Conservation (phyloP, 2,888 invertebrate species). For the Smittia aterrima region DNA sequence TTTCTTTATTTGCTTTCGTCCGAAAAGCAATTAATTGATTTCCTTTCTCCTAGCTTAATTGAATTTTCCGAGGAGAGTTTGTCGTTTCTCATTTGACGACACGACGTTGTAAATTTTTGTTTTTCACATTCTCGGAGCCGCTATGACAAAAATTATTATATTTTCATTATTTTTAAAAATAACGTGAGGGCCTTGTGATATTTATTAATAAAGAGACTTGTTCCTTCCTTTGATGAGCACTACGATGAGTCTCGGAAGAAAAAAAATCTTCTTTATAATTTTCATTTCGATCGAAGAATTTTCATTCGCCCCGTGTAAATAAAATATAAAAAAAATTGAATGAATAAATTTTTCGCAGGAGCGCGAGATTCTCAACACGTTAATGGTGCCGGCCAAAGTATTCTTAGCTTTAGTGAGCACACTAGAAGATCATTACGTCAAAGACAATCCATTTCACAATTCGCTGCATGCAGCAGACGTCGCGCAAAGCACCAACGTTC, state of each 20-base stretch:
- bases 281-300: not conserved
- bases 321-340: not conserved
- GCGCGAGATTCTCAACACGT: constrained; percentile 83
- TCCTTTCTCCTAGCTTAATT: not conserved
- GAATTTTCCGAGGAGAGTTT: no score
- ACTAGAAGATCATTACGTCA: constrained; percentile 96
- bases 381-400: constrained; percentile 92
- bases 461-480: constrained; percentile 98
- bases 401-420: constrained; percentile 96
- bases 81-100: no score
- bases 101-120: no score
- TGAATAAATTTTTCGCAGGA: constrained; percentile 55
- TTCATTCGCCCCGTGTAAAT: not conserved
- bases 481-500: constrained; percentile 93
- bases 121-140: not conserved
- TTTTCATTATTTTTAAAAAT: not conserved
- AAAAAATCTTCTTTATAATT: not conserved
- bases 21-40: not conserved
- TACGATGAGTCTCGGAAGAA: no score
- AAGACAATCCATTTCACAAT: constrained; percentile 99
- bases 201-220: constrained; percentile 1
- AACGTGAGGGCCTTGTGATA: not conserved
- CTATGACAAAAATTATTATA: constrained; percentile 2
- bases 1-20: not conserved
- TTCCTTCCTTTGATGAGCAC: not conserved